A percentile compares a stretch with the other conserved stretches of the same genome.
Conservation (phyloP, 2,113 vertebrate species). For the Megaleporinus macrocephalus region DNA sequence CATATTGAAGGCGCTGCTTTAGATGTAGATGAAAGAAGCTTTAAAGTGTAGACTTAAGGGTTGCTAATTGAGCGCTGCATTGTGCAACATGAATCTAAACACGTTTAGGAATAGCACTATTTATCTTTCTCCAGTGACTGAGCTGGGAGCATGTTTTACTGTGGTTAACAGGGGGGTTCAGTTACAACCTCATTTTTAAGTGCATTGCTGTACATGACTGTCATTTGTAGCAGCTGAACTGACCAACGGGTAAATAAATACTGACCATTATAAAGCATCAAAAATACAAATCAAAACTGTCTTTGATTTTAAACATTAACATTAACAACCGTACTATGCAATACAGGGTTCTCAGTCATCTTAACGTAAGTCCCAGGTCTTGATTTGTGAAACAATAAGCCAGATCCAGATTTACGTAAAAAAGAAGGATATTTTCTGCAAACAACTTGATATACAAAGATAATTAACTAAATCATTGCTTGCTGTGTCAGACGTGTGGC, state of each 20-base stretch:
- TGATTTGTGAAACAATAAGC: no score
- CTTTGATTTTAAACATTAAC: no score
- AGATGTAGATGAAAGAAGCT: conserved; percentile 90
- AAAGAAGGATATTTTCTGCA: no score
- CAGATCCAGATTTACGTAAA: no score
- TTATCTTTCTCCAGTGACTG: background rate
- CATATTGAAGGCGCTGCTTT: conserved; percentile 76
- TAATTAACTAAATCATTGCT: no score
- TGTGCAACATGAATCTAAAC: conserved; percentile 75
- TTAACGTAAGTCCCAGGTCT: no score
- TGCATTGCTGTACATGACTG: conserved; percentile 1
- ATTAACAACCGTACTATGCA: no score
- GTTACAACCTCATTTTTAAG: conserved; percentile 71
- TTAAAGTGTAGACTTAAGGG: conserved; percentile 86
- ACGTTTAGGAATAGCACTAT: conserved; percentile 19
- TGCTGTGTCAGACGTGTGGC: no score
- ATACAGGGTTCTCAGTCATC: no score
- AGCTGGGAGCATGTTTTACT: background rate
- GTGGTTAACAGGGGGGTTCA: conserved; percentile 75
- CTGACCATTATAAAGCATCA: background rate
- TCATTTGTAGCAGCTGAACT: background rate
- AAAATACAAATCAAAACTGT: no score
- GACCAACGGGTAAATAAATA: background rate
- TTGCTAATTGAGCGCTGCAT: conserved; percentile 85
- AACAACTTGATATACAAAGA: no score